Evolutionary conservation across 2,888 invertebrate species (phyloP).

Genomic region (Tiliacea aurago): DNA sequence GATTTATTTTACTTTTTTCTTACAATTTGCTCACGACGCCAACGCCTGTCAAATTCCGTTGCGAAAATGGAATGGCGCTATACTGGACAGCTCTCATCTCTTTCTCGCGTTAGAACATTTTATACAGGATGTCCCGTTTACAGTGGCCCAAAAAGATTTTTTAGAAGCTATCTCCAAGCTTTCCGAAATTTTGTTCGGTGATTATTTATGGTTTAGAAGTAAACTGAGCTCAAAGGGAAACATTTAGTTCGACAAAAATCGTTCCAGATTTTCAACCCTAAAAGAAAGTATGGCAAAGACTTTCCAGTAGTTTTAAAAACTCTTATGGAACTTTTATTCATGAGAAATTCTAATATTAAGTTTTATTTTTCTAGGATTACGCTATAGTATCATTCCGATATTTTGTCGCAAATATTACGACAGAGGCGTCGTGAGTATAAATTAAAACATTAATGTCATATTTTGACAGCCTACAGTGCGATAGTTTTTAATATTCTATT

Average conservation of each 20-base stretch:
- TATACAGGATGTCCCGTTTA: not conserved
- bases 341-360: not conserved
- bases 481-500: conserved; percentile 8
- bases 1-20: not conserved
- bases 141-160: no score
- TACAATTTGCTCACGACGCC: conserved; percentile 40
- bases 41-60: not conserved
- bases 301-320: not conserved
- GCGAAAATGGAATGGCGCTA: not conserved
- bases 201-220: no score
- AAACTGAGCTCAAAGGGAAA: not conserved
- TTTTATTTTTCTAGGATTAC: conserved; percentile 28
- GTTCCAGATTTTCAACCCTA: no score
- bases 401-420: conserved; percentile 37
- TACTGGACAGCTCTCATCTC: not conserved
- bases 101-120: not conserved
- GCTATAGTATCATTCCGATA: conserved; percentile 20
- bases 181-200: no score
- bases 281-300: not conserved
- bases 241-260: not conserved
- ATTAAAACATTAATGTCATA: not conserved
- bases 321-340: not conserved
- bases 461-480: conserved; percentile 34
- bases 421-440: conserved; percentile 43
- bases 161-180: not conserved